Conservation (phyloP, 2,113 vertebrate species). For the Cryptoleucopteryx plumbea region DNA sequence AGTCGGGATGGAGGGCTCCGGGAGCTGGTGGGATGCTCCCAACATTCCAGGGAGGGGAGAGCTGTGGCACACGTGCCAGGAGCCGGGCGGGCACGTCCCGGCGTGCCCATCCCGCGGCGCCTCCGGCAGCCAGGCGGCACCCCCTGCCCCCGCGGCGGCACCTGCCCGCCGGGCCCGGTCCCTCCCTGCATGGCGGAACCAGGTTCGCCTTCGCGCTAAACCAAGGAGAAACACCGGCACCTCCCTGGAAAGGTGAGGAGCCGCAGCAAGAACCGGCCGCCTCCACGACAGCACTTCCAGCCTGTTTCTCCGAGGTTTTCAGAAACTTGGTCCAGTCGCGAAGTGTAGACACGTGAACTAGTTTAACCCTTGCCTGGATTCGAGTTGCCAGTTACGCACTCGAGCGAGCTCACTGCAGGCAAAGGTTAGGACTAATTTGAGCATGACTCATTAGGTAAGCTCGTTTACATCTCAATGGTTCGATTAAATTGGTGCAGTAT, state of each 20-base stretch:
- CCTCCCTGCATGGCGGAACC: neutral
- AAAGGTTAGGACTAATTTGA: neutral
- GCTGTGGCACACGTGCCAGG: no score
- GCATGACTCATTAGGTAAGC: neutral
- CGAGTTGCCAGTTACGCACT: neutral
- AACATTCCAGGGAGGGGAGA: no score
- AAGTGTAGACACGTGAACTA: neutral
- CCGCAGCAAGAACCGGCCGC: neutral
- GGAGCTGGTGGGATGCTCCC: no score
- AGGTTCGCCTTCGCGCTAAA: neutral
- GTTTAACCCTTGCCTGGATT: neutral
- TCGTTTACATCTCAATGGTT: neutral
- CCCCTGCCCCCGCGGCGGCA: neutral
- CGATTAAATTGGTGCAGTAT: neutral
- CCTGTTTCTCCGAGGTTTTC: neutral
- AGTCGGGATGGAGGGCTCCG: no score
- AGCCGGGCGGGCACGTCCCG: no score
- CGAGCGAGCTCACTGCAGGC: neutral
- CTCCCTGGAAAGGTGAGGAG: neutral
- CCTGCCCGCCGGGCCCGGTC: neutral
- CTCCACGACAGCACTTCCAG: neutral
- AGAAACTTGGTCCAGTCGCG: neutral
- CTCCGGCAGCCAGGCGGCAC: no score
- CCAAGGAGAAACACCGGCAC: neutral
- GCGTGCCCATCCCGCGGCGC: no score